Percentiles rank a stretch among this genome's conserved stretches.
Evolutionary conservation across 2,797 vertebrate species (phyloP).

Genomic region (Smutsia gigantea): DNA sequence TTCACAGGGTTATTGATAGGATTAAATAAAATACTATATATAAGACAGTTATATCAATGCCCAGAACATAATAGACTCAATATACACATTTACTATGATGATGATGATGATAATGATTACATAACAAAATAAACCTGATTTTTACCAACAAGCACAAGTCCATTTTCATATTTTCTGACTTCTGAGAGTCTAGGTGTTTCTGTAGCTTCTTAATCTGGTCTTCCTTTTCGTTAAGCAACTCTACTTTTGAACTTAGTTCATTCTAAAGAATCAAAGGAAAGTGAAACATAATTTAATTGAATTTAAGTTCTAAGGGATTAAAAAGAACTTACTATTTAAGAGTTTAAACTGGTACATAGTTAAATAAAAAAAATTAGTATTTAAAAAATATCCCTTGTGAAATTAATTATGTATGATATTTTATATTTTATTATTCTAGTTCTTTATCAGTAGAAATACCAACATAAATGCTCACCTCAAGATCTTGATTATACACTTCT

Average conservation of each 20-base stretch:
- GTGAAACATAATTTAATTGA: background rate
- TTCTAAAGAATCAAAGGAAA: slow-evolving; percentile 74
- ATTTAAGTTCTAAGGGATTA: slow-evolving; percentile 34
- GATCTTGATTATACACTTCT: slow-evolving; percentile 87
- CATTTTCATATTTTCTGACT: slow-evolving; percentile 65
- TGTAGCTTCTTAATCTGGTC: slow-evolving; percentile 81
- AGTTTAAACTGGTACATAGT: background rate
- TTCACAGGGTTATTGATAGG: background rate
- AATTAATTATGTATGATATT: background rate
- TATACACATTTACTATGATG: background rate
- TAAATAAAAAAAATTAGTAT: slow-evolving; percentile 13
- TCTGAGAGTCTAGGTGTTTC: slow-evolving; percentile 76
- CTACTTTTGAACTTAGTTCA: slow-evolving; percentile 83
- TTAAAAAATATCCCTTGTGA: slow-evolving; percentile 8
- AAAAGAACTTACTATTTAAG: background rate
- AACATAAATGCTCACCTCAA: slow-evolving; percentile 89
- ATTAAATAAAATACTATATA: background rate
- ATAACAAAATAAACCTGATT: background rate
- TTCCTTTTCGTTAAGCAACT: slow-evolving; percentile 85
- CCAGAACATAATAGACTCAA: background rate
- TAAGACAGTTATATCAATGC: background rate
- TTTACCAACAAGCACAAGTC: slow-evolving; percentile 81
- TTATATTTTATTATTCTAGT: background rate
- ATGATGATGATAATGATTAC: background rate
- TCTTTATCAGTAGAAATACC: slow-evolving; percentile 55